These are phyloP conservation scores for Streptopelia turtur DNA, from an alignment of 2,797 vertebrate species.

Conservation along the genomic window DNA sequence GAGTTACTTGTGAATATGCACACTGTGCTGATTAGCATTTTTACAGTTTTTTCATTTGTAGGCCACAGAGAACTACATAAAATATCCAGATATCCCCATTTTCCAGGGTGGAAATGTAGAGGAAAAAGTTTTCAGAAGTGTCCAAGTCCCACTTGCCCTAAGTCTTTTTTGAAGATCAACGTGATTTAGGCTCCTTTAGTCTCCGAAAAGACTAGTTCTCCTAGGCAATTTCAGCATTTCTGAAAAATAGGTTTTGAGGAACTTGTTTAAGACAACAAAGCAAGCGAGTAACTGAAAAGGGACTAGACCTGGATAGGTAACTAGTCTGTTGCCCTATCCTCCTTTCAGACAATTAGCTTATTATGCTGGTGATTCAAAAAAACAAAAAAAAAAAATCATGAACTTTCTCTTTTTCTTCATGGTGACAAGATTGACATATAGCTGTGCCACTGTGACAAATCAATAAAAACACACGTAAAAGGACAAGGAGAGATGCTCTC, in stretches of 20 bases:
- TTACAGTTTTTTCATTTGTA: not conserved
- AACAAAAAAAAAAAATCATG: too few species aligned
- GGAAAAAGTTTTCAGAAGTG: not conserved
- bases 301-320: not conserved
- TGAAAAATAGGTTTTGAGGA: not conserved
- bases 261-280: not conserved
- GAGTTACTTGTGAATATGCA: not conserved
- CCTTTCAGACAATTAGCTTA: not conserved
- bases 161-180: not conserved
- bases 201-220: not conserved
- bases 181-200: not conserved
- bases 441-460: not conserved
- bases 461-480: not conserved
- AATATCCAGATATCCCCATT: not conserved
- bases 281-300: not conserved
- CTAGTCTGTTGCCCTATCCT: not conserved
- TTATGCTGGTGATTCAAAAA: not conserved
- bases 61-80: not conserved
- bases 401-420: not conserved
- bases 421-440: not conserved
- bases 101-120: not conserved
- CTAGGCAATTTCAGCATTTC: not conserved
- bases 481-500: not conserved
- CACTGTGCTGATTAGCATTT: not conserved
- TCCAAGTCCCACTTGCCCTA: not conserved